These are phyloP conservation scores for Ptilodon capucinus DNA, from an alignment of 2,888 invertebrate species.

Conservation along the genomic window DNA sequence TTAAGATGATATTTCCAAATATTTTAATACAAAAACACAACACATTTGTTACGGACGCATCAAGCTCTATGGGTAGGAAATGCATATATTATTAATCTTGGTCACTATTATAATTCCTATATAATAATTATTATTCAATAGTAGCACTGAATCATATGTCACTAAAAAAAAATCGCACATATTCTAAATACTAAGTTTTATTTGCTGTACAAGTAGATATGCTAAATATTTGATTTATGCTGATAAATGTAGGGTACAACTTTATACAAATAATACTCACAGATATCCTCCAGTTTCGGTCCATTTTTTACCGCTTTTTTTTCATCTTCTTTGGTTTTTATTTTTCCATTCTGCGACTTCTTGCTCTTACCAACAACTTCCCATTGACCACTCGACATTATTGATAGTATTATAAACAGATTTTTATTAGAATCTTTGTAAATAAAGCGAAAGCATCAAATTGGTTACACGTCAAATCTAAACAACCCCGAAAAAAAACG, in stretches of 20 bases:
- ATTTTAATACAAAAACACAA: slow-evolving; percentile 1
- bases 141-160: not conserved
- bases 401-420: slow-evolving; percentile 37
- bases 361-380: slow-evolving; percentile 88
- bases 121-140: too few species aligned
- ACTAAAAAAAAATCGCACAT: not conserved
- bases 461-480: slow-evolving; percentile 77
- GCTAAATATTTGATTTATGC: not conserved
- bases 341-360: slow-evolving; percentile 78
- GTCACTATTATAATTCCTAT: too few species aligned
- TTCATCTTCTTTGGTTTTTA: slow-evolving; percentile 82
- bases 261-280: slow-evolving; percentile 77
- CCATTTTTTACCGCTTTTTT: slow-evolving; percentile 84
- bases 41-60: too few species aligned
- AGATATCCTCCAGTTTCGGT: slow-evolving; percentile 88
- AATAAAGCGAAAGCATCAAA: slow-evolving; percentile 62
- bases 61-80: not conserved
- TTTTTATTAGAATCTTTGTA: slow-evolving; percentile 57
- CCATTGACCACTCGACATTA: slow-evolving; percentile 84
- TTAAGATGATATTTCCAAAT: too few species aligned
- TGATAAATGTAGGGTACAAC: slow-evolving; percentile 6
- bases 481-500: slow-evolving; percentile 53
- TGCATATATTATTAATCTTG: not conserved
- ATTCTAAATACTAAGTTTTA: too few species aligned
- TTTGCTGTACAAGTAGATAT: too few species aligned